Evolutionary conservation across 1,140 invertebrate species (phyloP).

Genomic region (Grapholita molesta): DNA sequence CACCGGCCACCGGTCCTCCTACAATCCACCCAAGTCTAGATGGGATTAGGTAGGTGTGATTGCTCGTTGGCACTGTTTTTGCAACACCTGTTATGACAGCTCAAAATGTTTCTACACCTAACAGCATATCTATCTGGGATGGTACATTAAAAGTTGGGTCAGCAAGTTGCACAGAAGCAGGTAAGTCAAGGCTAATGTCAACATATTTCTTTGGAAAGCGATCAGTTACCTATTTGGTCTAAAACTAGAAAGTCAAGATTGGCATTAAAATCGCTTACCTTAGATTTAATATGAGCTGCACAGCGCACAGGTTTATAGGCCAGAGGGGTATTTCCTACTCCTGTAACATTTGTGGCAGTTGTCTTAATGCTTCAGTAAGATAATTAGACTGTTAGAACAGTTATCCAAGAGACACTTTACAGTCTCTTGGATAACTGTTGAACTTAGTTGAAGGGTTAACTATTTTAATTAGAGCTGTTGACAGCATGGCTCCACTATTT

Average conservation of each 20-base stretch:
- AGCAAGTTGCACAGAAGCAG: no score
- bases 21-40: no score
- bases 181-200: no score
- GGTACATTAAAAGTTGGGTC: no score
- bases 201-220: neutral
- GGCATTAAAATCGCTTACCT: neutral
- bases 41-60: no score
- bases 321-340: neutral
- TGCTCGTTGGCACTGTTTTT: no score
- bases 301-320: neutral
- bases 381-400: slow-evolving; percentile 9
- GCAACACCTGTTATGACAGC: no score
- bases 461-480: slow-evolving; percentile 13
- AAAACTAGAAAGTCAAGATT: neutral
- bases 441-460: slow-evolving; percentile 7
- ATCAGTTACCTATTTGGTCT: neutral
- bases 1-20: no score
- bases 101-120: no score
- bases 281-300: no score
- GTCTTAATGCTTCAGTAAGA: neutral
- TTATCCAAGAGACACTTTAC: slow-evolving; percentile 4
- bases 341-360: slow-evolving; percentile 1
- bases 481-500: neutral
- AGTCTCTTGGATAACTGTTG: neutral
- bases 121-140: no score